Percentiles rank a stretch among this genome's conserved stretches.
Conservation (phyloP, 2,797 vertebrate genomes). For the Neosalanx taihuensis region DNA sequence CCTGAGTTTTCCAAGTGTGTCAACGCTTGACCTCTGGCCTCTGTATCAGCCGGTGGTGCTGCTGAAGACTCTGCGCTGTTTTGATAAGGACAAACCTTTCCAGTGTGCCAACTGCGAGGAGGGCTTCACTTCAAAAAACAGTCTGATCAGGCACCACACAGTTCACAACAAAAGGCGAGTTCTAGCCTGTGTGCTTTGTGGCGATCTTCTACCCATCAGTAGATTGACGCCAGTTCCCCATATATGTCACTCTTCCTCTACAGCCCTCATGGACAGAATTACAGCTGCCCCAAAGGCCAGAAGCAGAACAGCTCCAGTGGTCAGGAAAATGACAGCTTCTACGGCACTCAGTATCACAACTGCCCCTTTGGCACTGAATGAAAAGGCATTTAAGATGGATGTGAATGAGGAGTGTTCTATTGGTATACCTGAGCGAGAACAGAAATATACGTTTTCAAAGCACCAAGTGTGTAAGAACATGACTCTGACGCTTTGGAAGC, state of each 20-base stretch:
- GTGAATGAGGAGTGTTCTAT: background rate
- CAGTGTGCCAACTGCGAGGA: slow-evolving; percentile 62
- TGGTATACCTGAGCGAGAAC: background rate
- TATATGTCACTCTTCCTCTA: slow-evolving; percentile 49
- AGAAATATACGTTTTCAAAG: background rate
- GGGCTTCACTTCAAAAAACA: slow-evolving; percentile 45
- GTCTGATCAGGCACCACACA: slow-evolving; percentile 58
- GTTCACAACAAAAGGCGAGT: slow-evolving; percentile 58
- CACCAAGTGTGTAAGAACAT: slow-evolving; percentile 12
- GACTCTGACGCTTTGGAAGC: background rate
- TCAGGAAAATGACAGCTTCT: slow-evolving; percentile 1
- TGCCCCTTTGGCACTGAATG: background rate
- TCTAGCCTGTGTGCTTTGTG: slow-evolving; percentile 69
- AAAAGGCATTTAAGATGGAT: background rate
- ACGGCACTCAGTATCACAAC: background rate
- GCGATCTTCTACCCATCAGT: slow-evolving; percentile 64
- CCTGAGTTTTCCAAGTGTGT: slow-evolving; percentile 39
- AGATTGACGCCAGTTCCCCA: slow-evolving; percentile 65
- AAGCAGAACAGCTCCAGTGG: slow-evolving; percentile 54
- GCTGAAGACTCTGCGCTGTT: slow-evolving; percentile 36
- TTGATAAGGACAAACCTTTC: slow-evolving; percentile 47
- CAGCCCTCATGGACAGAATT: background rate
- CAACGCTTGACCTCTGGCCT: slow-evolving; percentile 68
- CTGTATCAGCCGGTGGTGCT: slow-evolving; percentile 70
- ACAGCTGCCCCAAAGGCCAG: slow-evolving; percentile 43